Conservation (phyloP, 2,888 invertebrate genomes). For the Agrochola lychnidis region DNA sequence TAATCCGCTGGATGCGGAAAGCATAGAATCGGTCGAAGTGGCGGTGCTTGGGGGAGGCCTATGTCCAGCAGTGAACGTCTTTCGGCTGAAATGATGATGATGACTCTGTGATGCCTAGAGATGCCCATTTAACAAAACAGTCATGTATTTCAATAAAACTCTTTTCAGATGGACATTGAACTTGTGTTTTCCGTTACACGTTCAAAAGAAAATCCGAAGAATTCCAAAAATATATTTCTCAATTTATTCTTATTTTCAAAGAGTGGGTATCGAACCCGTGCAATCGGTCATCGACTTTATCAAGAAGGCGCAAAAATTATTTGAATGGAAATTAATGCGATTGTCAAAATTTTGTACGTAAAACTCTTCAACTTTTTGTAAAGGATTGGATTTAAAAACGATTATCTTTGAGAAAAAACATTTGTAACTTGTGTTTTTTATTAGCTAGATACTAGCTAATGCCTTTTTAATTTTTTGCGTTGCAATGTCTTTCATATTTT, state of each 20-base stretch:
- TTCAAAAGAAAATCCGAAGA: not conserved
- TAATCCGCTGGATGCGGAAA: too few relatives aligned
- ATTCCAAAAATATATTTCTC: not conserved
- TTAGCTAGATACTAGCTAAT: too few relatives aligned
- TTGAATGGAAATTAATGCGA: constrained; percentile 4
- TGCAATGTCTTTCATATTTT: too few relatives aligned
- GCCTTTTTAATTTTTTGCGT: too few relatives aligned
- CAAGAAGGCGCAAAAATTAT: not conserved
- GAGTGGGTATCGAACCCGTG: constrained; percentile 8
- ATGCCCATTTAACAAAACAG: not conserved
- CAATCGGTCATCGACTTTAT: constrained; percentile 29
- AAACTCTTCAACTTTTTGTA: constrained; percentile 2
- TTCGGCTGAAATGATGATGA: too few relatives aligned
- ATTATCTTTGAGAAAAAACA: not conserved
- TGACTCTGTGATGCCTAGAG: too few relatives aligned
- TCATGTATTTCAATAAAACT: not conserved
- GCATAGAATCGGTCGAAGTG: too few relatives aligned
- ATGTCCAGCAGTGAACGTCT: too few relatives aligned
- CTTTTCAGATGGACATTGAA: not conserved
- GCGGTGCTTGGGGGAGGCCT: too few relatives aligned
- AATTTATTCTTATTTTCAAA: constrained; percentile 24
- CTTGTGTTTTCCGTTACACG: constrained; percentile 2
- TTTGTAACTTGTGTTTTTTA: not conserved
- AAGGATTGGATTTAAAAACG: constrained; percentile 7
- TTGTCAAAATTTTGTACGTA: constrained; percentile 27